Conservation (phyloP, 2,113 vertebrate species). For the Gracilinanus agilis region DNA sequence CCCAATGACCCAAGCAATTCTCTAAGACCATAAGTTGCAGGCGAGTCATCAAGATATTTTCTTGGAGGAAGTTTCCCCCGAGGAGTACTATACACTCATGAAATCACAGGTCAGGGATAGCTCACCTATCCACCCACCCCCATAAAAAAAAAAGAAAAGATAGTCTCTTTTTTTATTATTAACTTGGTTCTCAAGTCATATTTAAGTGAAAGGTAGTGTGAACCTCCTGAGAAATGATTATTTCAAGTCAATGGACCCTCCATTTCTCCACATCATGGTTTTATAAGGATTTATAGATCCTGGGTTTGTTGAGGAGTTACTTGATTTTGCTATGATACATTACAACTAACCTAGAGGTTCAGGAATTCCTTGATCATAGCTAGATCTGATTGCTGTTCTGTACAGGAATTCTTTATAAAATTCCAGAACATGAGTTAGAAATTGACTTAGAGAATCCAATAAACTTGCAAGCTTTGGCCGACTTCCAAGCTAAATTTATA, state of each 20-base stretch:
- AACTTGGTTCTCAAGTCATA: slow-evolving; percentile 50
- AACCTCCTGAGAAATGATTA: slow-evolving; percentile 59
- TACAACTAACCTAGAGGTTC: slow-evolving; percentile 74
- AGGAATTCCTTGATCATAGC: slow-evolving; percentile 78
- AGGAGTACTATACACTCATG: background rate
- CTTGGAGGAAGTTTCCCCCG: background rate
- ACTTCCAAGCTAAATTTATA: slow-evolving; percentile 80
- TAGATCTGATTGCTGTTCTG: slow-evolving; percentile 71
- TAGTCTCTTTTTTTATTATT: slow-evolving; percentile 43
- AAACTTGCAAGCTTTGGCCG: slow-evolving; percentile 76
- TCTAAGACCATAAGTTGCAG: background rate
- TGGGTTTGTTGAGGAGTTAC: slow-evolving; percentile 64
- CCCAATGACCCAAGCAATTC: background rate
- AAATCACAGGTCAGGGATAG: background rate
- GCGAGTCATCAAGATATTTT: background rate
- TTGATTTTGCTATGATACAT: slow-evolving; percentile 67
- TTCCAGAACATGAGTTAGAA: slow-evolving; percentile 80
- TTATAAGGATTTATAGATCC: slow-evolving; percentile 72
- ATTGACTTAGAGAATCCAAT: slow-evolving; percentile 79
- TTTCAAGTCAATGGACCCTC: slow-evolving; percentile 56
- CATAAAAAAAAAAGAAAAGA: slow-evolving; percentile 14
- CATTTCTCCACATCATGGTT: slow-evolving; percentile 53
- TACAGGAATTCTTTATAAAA: slow-evolving; percentile 77
- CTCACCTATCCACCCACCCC: background rate
- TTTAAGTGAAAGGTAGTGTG: slow-evolving; percentile 62